These are phyloP conservation scores for Actenoides lindsayi DNA, from an alignment of 2,113 vertebrate species.

Conservation along the genomic window DNA sequence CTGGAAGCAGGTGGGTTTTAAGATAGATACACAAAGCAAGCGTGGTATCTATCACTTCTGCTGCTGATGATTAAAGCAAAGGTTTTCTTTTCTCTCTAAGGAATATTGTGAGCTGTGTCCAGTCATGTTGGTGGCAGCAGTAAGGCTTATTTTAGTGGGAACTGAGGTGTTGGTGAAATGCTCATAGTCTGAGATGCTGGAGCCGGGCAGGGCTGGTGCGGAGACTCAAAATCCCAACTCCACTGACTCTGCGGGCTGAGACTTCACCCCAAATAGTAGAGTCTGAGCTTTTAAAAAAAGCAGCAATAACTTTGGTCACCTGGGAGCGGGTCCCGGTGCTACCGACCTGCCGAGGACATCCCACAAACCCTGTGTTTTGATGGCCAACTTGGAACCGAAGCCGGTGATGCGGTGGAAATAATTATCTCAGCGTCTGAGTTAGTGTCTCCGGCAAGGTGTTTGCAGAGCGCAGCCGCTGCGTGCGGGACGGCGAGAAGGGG, in stretches of 20 bases:
- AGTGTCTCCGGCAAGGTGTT: conserved; percentile 8
- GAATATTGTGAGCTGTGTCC: not conserved
- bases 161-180: not conserved
- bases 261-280: not conserved
- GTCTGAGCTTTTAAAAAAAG: not conserved
- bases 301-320: not conserved
- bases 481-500: conserved; percentile 36
- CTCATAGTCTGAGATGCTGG: not conserved
- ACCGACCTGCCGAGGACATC: not conserved
- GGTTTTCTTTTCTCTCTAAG: not conserved
- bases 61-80: not conserved
- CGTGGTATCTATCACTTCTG: not conserved
- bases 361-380: conserved; percentile 3
- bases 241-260: not conserved
- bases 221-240: not conserved
- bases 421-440: conserved; percentile 49
- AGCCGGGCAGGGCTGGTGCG: not conserved
- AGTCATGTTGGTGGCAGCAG: fast-evolving
- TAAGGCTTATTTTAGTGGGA: not conserved
- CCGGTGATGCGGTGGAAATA: conserved; percentile 65
- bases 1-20: not conserved
- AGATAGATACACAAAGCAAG: not conserved
- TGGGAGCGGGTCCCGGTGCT: not conserved
- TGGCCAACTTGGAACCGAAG: conserved; percentile 27
- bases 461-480: not conserved